Evolutionary conservation across 2,888 invertebrate species (phyloP).

Genomic region (Bugulina stolonifera): DNA sequence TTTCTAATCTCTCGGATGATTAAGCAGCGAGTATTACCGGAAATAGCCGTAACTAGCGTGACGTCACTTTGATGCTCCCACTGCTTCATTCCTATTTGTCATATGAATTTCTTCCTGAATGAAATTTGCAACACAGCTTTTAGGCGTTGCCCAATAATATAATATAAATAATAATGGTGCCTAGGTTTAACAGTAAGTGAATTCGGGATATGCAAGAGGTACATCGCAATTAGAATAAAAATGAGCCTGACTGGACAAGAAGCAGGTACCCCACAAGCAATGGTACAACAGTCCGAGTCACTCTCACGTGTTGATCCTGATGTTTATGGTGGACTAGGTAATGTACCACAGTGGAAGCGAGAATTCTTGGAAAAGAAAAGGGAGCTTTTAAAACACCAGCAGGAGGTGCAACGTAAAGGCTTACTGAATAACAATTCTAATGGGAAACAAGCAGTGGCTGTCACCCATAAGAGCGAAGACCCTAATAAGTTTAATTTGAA

Average conservation of each 20-base stretch:
- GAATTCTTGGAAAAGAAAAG: slow-evolving; percentile 11
- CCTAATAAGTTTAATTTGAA: background rate
- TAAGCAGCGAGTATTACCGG: background rate
- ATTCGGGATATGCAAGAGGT: no score
- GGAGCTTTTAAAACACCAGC: background rate
- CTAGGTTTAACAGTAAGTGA: no score
- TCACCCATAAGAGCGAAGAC: background rate
- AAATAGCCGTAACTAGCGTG: background rate
- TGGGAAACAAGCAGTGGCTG: no score
- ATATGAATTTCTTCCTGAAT: no score
- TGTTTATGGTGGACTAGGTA: background rate
- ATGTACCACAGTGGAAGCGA: slow-evolving; percentile 10
- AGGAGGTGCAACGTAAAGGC: background rate
- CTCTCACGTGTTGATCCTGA: no score
- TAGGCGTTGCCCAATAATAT: no score
- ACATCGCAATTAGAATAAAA: no score
- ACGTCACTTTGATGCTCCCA: slow-evolving; percentile 23
- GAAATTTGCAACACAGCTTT: no score
- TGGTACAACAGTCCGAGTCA: no score
- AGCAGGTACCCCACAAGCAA: no score
- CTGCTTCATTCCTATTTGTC: background rate
- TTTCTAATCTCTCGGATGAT: background rate
- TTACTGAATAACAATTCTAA: background rate
- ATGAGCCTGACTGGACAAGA: no score
- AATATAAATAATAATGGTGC: no score